Evolutionary conservation across 2,888 invertebrate genomes (phyloP), one percentile per base, ranked within the genome.

Genomic region (Parnassius glacialis): DNA sequence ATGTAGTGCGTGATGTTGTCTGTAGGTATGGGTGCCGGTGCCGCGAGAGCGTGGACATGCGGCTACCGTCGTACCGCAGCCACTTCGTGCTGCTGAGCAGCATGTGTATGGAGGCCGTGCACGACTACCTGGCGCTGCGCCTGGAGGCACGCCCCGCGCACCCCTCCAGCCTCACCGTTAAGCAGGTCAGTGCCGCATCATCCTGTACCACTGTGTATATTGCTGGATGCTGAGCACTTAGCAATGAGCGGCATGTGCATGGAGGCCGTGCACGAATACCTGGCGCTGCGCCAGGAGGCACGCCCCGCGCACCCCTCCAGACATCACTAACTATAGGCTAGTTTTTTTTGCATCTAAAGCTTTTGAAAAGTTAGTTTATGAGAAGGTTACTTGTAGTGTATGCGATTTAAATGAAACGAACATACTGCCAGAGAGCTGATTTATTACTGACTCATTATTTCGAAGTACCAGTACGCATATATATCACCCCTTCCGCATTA

Each of bases 31-130:
- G 97, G 0, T 94, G 93, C 73, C 96, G 95, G 95, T 95, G 96
- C 64, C 89, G 93, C 10, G 96, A 97, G 87, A 94, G 95, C 59
- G 87, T 92, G 64, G 92, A 94, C n/a, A 93, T 98, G 84, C 93
- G 94, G 64, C 90, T 98, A 68, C 98, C 98, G 0, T 96, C 97
- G 2, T 97, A 97, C 88, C 93, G 95, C 70, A 94, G 95, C 45
- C 94, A 95, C 65, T 98, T 97, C 88, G 92, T 98, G 59, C 97
- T 98, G 82, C 93, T 98, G 13, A 94, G 96, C 64, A 94, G 95
- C 57, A 94, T 98, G 58, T 96, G 97, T 34, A 87, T 99, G 75
- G 97, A 98, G 84, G 95, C 98, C n/a, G 95, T 97, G 66, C 96
- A 98, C 78, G 98, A 98, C 85, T 98, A 97, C 88, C 90, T 98